Percentiles rank a stretch among this genome's conserved stretches.
Conservation (phyloP, 1,140 invertebrate genomes). For the Caerostris darwini region DNA sequence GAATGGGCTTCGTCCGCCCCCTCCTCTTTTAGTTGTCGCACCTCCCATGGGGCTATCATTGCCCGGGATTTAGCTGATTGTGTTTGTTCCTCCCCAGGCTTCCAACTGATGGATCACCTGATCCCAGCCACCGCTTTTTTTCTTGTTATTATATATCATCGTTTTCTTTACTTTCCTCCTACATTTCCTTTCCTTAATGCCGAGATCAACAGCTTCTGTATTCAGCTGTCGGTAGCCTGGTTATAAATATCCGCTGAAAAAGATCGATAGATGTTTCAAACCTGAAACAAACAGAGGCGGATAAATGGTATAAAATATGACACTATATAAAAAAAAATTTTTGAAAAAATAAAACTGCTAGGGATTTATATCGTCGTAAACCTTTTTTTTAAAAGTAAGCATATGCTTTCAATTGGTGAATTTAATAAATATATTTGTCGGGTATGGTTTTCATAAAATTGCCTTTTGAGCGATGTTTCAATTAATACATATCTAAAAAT, state of each 20-base stretch:
- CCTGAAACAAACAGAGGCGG: background rate
- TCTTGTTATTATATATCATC: constrained; percentile 39
- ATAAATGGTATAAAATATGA: background rate
- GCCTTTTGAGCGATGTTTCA: no score
- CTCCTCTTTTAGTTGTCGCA: constrained; percentile 13
- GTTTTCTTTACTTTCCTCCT: constrained; percentile 14
- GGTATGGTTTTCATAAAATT: no score
- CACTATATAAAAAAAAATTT: background rate
- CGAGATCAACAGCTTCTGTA: constrained; percentile 48
- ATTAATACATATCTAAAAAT: no score
- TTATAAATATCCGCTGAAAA: constrained; percentile 36
- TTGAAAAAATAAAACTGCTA: no score
- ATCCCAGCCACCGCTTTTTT: constrained; percentile 24
- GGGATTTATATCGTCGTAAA: no score
- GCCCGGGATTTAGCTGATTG: constrained; percentile 76
- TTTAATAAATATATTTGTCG: no score
- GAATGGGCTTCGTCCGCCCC: background rate
- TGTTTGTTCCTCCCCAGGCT: constrained; percentile 74
- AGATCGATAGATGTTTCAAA: background rate
- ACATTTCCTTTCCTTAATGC: constrained; percentile 39
- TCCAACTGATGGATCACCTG: constrained; percentile 74
- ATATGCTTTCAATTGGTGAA: no score
- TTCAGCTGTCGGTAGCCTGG: background rate
- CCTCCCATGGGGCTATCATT: constrained; percentile 76
- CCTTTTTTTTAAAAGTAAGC: no score